Base-by-base conservation (phyloP, 2,797 vertebrate genomes). In the Spheniscus humboldti region DNA sequence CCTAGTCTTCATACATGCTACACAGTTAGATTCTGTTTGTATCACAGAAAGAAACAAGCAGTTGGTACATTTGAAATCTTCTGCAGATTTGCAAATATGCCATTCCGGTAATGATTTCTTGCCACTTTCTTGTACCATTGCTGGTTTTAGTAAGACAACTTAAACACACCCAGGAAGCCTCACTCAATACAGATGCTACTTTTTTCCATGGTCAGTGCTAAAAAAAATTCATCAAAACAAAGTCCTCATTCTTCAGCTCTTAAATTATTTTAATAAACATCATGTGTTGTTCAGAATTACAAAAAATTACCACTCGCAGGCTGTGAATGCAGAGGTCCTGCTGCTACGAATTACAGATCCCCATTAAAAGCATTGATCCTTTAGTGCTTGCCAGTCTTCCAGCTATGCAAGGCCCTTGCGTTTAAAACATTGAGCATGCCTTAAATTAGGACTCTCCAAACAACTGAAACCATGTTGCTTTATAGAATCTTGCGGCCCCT, bases 381-480 rank as follows among this genome's bases (percentile, higher is more conserved):
- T 82, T 22, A 68, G 53, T 10, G 25, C 22, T 53, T 62, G 19
- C 33, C 57, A 47, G 31, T 59, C 37, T 55, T 37, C 20, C 19
- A 43, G 50, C 81, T 56, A 33, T 8, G 24, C n/a, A 45, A 47
- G 33, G 52, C 52, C 47, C 53, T 63, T 56, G 24, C 25, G 67
- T 77, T 82, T 92, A 74, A 76, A 89, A 64, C 2, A 1, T 2
- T 3, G 4, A 37, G 7, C 25, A 39, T 39, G 66, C 50, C 18
- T 59, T 72, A 78, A 81, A 41, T 43, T 18, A 62, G 67, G 35
- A 71, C 37, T 74, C 67, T 69, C 48, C 33, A 56, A 43, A 57
- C 2, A 0, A 64, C 35, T 4, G 2, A 77, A 56, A 50, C 37
- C 18, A 18, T 3, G 13, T 52, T 2, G 0, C 45, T 64, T 71